phyloP scores from a whole-genome alignment of 2,797 vertebrate genomes.

The Sibirionetta formosa region DNA sequence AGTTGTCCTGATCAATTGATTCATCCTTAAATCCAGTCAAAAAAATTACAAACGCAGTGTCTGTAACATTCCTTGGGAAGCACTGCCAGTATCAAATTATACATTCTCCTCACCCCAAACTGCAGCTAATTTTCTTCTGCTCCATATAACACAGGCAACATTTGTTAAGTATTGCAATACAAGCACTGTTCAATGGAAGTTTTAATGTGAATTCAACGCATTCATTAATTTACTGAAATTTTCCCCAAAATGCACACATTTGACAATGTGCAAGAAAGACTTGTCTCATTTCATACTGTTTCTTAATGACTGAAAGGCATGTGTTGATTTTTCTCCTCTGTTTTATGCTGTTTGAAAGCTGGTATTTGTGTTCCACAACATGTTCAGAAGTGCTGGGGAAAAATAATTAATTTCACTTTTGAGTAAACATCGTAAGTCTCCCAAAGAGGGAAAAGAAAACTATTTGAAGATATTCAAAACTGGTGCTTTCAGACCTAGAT shows the following conservation, averaged over 20 bases:
- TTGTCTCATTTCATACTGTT: not conserved
- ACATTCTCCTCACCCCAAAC: slow-evolving; percentile 39
- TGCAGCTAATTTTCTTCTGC: slow-evolving; percentile 56
- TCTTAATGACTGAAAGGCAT: slow-evolving; percentile 22
- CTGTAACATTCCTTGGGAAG: slow-evolving; percentile 15
- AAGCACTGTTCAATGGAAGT: not conserved
- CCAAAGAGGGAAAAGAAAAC: not conserved
- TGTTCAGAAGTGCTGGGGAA: not conserved
- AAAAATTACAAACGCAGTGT: slow-evolving; percentile 45
- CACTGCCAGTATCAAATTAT: slow-evolving; percentile 26
- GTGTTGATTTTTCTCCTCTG: not conserved
- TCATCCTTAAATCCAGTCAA: not conserved
- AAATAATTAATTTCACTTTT: slow-evolving; percentile 40
- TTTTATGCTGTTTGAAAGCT: not conserved
- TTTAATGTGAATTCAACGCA: slow-evolving; percentile 34
- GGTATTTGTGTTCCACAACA: not conserved
- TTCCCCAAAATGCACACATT: slow-evolving; percentile 8
- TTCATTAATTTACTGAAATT: slow-evolving; percentile 56
- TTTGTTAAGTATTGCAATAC: slow-evolving; percentile 52
- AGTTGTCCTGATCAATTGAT: not conserved
- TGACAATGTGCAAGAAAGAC: slow-evolving; percentile 18
- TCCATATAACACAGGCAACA: slow-evolving; percentile 25
- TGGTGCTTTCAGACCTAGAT: not conserved
- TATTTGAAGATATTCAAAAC: not conserved
- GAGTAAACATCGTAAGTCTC: slow-evolving; percentile 20